Conservation (phyloP, 2,888 invertebrate species). For the Mechanitis mazaeus region DNA sequence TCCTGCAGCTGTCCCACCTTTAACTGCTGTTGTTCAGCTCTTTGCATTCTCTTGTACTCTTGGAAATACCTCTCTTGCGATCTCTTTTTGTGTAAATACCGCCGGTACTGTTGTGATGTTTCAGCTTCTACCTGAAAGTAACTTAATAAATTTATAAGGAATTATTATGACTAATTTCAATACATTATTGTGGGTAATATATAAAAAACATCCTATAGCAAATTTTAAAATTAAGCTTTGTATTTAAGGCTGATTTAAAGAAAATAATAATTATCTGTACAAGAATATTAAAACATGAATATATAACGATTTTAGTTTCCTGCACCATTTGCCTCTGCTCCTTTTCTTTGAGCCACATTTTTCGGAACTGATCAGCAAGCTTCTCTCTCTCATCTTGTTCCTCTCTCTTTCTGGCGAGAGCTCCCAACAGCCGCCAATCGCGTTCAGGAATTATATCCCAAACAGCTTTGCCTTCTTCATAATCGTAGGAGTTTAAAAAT, state of each 20-base stretch:
- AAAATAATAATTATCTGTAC: too few relatives aligned
- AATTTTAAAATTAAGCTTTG: too few relatives aligned
- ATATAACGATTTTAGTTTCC: too few relatives aligned
- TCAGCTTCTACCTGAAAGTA: slow-evolving; percentile 54
- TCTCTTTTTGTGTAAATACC: slow-evolving; percentile 61
- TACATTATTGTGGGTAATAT: too few relatives aligned
- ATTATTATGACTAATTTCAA: not conserved
- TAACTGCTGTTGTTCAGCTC: slow-evolving; percentile 41
- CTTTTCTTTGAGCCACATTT: slow-evolving; percentile 69
- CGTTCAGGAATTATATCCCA: slow-evolving; percentile 61
- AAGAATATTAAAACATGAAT: not conserved
- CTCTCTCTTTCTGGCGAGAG: slow-evolving; percentile 66
- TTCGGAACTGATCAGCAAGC: slow-evolving; percentile 67
- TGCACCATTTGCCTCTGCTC: slow-evolving; percentile 40
- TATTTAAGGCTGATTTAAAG: too few relatives aligned
- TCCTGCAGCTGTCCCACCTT: slow-evolving; percentile 42
- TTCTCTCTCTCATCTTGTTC: slow-evolving; percentile 57
- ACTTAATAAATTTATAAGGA: not conserved
- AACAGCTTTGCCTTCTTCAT: slow-evolving; percentile 36
- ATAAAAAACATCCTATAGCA: too few relatives aligned
- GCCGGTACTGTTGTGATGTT: slow-evolving; percentile 62
- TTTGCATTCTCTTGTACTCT: slow-evolving; percentile 55
- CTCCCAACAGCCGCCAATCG: slow-evolving; percentile 68
- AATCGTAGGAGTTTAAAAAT: slow-evolving; percentile 41
- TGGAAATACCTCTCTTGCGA: slow-evolving; percentile 58